Base-by-base conservation (phyloP, 2,797 vertebrate species). In the Sebastes alutus region DNA sequence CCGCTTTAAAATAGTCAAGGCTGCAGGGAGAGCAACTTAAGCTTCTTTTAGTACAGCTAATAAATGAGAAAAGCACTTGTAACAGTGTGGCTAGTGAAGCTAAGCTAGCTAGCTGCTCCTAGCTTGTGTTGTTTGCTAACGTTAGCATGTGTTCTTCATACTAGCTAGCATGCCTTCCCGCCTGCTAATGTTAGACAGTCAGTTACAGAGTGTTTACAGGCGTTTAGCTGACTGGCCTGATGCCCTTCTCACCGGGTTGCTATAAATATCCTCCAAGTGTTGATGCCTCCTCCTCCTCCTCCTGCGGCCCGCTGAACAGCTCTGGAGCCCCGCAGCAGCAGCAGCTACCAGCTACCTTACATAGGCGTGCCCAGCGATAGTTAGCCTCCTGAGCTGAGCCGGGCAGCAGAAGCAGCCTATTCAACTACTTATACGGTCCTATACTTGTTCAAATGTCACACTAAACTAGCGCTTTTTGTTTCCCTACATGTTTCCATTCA, bases 311-410 rank as follows among this genome's bases (percentile, higher is more conserved):
- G 38, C 38, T 42, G 38, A 42, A 42, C 38, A 42, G 38, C 82
- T 76, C 80, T 71, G 80, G 85, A 83, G 79, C 76, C 73, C 85
- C 56, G 46, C 42, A 78, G 70, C 81, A 82, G 35, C 35, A 38
- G 35, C 35, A 38, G 35, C 35, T 38, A 38, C 13, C 35, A 38
- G 89, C 85, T 83, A 81, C 72, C 85, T 27, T 75, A 78, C 87
- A 94, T 93, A 96, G 96, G 95, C 95, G 95, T 96, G 95, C 92
- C 94, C 90, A 65, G 30, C 65, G 79, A 84, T 75, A 18, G 42
- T 18, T 46, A 75, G 65, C 84, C 30, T 38, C 35, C 35, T 38
- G 35, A 38, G 35, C 35, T 22, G 70, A 83, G 59, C 70, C 22
- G 25, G 73, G 9, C 67, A 42, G 66, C 7, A 74, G 35, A 14